Conservation (phyloP, 2,888 invertebrate species). For the Drosophila aldrichi region DNA sequence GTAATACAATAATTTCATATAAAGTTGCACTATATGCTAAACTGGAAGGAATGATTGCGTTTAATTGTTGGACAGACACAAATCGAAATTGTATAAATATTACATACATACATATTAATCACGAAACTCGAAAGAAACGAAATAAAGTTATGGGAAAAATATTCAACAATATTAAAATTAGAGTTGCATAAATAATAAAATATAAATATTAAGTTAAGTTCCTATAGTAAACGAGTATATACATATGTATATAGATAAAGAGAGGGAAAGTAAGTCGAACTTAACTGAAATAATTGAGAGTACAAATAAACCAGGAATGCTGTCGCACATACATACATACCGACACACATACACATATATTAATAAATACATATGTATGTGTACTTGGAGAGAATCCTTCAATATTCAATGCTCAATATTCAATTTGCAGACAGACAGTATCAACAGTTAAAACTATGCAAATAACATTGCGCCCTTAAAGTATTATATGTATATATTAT, state of each 20-base stretch:
- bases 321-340: neutral
- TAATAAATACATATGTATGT: neutral
- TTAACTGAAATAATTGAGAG: slow-evolving; percentile 4
- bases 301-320: slow-evolving; percentile 16
- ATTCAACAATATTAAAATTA: slow-evolving; percentile 40
- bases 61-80: slow-evolving; percentile 72
- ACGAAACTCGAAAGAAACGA: slow-evolving; percentile 17
- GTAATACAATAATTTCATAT: slow-evolving; percentile 71
- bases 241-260: neutral
- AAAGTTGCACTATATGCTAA: slow-evolving; percentile 74
- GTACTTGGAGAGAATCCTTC: slow-evolving; percentile 12
- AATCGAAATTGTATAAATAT: slow-evolving; percentile 62
- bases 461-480: slow-evolving; percentile 65
- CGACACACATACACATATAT: neutral
- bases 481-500: slow-evolving; percentile 18
- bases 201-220: slow-evolving; percentile 38
- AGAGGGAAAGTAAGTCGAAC: slow-evolving; percentile 1
- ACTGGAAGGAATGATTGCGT: slow-evolving; percentile 77
- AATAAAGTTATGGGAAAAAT: slow-evolving; percentile 24
- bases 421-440: slow-evolving; percentile 21
- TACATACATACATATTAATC: slow-evolving; percentile 37
- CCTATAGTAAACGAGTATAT: slow-evolving; percentile 25
- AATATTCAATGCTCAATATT: slow-evolving; percentile 5
- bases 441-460: slow-evolving; percentile 47
- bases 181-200: slow-evolving; percentile 28